Base-by-base conservation (phyloP, 2,113 vertebrate genomes). In the Entelurus aequoreus region DNA sequence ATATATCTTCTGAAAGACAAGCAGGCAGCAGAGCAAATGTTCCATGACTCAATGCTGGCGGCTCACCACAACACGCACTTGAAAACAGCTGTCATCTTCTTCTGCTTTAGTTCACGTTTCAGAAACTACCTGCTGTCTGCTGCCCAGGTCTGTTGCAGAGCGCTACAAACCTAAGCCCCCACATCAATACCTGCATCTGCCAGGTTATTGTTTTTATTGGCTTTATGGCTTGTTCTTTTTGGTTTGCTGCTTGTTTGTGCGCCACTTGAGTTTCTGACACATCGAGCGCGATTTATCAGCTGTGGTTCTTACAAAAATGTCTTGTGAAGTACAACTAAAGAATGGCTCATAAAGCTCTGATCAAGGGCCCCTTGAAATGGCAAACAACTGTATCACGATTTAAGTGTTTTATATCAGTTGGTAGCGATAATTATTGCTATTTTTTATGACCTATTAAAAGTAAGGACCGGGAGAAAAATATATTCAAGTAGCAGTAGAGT, bases 61-160 rank as follows among this genome's bases (percentile, higher is more conserved):
- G 67, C 68, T 80, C 72, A 66, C 75, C 75, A 64, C 71, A 69
- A 68, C 57, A 70, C 54, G 63, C 57, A 72, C 67, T 71, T 57
- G 71, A 47, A 76, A 84, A 77, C 83, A 86, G 74, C 79, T 84
- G 79, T 81, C 78, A 73, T 62, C 60, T 69, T 74, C 73, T 63
- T 79, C 82, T 83, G 73, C 19, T 77, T 83, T 76, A 72, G 68
- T 77, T 67, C 80, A 68, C 42, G 65, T 83, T 67, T 70, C n/a
- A 6, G 58, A 74, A 64, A 83, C 48, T 72, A 84, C 80, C 79
- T 63, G 66, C 75, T 65, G 75, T 77, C 73, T 67, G 66, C 66
- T 8, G 49, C 54, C 52, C 63, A 60, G 40, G 38, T 65, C 6
- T 74, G 74, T 55, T 70, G 66, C 61, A 76, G 62, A 66, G 55